Evolutionary conservation across 2,888 invertebrate genomes (phyloP).

Genomic region (Notodonta dromedarius): DNA sequence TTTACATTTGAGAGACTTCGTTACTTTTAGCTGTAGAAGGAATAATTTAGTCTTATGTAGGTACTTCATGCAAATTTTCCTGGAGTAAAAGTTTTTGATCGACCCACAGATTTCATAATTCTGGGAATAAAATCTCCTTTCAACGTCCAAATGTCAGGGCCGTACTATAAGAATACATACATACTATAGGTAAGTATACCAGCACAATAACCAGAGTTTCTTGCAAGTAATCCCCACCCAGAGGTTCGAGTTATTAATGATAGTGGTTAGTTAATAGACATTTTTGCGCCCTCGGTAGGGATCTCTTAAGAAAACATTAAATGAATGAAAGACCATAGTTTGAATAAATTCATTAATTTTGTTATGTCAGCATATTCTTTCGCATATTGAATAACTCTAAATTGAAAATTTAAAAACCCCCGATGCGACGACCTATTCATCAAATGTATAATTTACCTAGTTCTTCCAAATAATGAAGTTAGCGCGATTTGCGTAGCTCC

Average conservation of each 20-base stretch:
- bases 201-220: slow-evolving; percentile 34
- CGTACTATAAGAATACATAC: not conserved
- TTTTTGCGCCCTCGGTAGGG: slow-evolving; percentile 29
- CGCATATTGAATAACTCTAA: too few species aligned
- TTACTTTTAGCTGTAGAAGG: not conserved
- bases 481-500: too few species aligned
- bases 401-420: too few species aligned
- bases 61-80: too few species aligned
- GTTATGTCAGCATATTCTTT: slow-evolving; percentile 26
- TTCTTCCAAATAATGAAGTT: too few species aligned
- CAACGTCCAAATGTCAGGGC: not conserved
- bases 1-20: not conserved
- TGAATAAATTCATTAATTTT: slow-evolving; percentile 41
- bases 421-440: too few species aligned
- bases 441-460: too few species aligned
- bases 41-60: too few species aligned
- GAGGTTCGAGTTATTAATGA: slow-evolving; percentile 44
- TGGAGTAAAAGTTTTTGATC: not conserved
- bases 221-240: slow-evolving; percentile 44
- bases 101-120: not conserved
- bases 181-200: not conserved
- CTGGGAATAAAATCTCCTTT: not conserved
- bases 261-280: slow-evolving; percentile 40
- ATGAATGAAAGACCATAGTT: slow-evolving; percentile 32
- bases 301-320: slow-evolving; percentile 34